Base-by-base conservation (phyloP, 2,888 invertebrate genomes). In the Acronicta leporina region DNA sequence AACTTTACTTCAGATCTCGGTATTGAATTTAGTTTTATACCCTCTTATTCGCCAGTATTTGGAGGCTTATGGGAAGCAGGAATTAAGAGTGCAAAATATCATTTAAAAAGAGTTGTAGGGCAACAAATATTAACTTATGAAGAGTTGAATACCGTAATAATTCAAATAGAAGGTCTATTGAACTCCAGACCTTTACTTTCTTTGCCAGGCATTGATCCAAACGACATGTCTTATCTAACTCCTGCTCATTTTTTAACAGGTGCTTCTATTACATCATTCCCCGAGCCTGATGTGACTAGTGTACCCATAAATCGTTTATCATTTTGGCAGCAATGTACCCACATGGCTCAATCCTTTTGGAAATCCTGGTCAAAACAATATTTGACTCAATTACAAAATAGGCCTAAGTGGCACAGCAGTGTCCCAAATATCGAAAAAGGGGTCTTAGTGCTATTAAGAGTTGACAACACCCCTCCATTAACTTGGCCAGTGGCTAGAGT, bases 321-420 rank as follows among this genome's bases (percentile, higher is more conserved):
- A 15, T 41, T 41, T 15, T 41, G 15, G 41, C 41, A 41, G 41
- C 41, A 41, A 41, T 41, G 41, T 41, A 41, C 41, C 9, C 41
- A 41, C 15, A 41, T 41, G 41, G 41, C 15, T 8, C 41, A 41
- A 41, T 27, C 27, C 27, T 27, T 27, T 27, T 27, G 27, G 27
- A 47, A 48, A 48, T 35, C 47, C 15, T 38, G 47, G 47, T 48
- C 47, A 48, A 48, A 48, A 20, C 35, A 48, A 48, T 48, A 48
- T 38, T 48, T 38, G 38, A 48, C 48, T 38, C 48, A 48, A 38
- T 48, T 40, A 48, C 48, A 48, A 48, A 48, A 48, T 5, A 48
- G 38, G 38, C 48, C 48, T 20, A 48, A 48, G 25, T 48, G 48
- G 20, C 38, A 48, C 9, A 38, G 10, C 20, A 48, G 48, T 38